phyloP scores from a whole-genome alignment of 2,888 invertebrate genomes.

The Sphaerophoria rueppellii region DNA sequence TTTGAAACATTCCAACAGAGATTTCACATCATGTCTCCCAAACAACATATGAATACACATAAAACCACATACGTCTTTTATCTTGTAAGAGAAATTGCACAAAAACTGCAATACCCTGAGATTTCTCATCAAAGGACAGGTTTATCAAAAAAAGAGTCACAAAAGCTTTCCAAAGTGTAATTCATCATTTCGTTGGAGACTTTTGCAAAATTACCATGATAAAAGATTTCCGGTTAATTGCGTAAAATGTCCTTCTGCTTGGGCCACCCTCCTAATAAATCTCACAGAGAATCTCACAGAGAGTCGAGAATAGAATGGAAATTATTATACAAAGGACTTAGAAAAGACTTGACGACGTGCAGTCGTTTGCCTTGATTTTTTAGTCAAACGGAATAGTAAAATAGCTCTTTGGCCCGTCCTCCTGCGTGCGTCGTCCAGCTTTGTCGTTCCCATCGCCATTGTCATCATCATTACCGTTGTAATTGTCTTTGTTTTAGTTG shows the following conservation, averaged over 20 bases:
- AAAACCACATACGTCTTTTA: slow-evolving; percentile 27
- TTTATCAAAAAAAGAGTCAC: too few species aligned
- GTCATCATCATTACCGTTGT: neutral
- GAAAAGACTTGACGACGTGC: slow-evolving; percentile 43
- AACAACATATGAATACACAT: neutral
- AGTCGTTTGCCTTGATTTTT: slow-evolving; percentile 12
- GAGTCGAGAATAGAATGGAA: neutral
- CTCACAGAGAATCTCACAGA: slow-evolving; percentile 44
- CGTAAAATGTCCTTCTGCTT: slow-evolving; percentile 45
- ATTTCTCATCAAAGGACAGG: neutral
- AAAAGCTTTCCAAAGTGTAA: slow-evolving; percentile 44
- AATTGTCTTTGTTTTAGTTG: slow-evolving; percentile 6
- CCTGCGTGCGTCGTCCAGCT: neutral
- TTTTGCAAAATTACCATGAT: slow-evolving; percentile 58
- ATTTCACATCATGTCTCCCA: slow-evolving; percentile 37
- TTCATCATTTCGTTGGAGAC: slow-evolving; percentile 55
- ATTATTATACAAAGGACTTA: slow-evolving; percentile 34
- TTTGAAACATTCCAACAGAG: slow-evolving; percentile 42
- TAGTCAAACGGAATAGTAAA: slow-evolving; percentile 21
- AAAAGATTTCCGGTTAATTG: slow-evolving; percentile 56
- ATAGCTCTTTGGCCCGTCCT: slow-evolving; percentile 6
- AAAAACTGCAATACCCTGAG: slow-evolving; percentile 5
- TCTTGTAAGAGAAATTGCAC: slow-evolving; percentile 13
- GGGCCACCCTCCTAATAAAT: slow-evolving; percentile 35
- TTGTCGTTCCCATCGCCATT: slow-evolving; percentile 4